A percentile compares a stretch with the other conserved stretches of the same genome.
These are phyloP conservation scores for Nebria ingens DNA, from an alignment of 1,140 invertebrate genomes.

Conservation along the genomic window DNA sequence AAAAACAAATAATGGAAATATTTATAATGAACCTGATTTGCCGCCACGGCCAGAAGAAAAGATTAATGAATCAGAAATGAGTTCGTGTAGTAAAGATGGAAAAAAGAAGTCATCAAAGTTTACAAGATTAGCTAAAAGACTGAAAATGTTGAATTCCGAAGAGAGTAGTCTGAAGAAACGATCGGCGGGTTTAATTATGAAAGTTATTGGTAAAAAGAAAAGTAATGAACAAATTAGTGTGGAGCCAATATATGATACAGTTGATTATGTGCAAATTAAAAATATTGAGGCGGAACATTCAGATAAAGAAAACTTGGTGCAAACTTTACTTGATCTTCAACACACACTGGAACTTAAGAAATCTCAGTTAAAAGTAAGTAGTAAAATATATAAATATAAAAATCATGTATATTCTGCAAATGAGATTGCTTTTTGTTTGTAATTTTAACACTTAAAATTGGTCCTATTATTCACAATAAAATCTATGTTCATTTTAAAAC, in stretches of 20 bases:
- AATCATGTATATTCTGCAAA: no score
- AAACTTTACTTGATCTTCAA: conserved; percentile 20
- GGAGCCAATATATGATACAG: conserved; percentile 18
- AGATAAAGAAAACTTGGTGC: conserved; percentile 9
- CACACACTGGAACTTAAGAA: conserved; percentile 19
- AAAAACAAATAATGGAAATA: background rate
- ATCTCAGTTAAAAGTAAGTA: conserved; percentile 3
- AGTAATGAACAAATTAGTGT: conserved; percentile 9
- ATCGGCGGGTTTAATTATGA: background rate
- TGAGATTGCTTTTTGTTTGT: no score
- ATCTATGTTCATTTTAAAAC: no score
- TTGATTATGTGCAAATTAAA: conserved; percentile 13
- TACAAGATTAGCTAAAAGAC: background rate
- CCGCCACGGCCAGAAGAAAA: background rate
- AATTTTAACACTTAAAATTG: no score
- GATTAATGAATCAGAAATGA: background rate
- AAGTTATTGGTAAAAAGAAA: conserved; percentile 15
- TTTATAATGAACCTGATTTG: background rate
- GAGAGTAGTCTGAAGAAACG: background rate
- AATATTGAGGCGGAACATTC: conserved; percentile 17
- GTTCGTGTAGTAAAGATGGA: background rate
- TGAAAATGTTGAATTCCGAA: background rate
- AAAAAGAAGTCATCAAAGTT: background rate
- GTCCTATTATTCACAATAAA: no score
- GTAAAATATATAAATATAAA: conserved; percentile 8